These are phyloP conservation scores for Xylocampa areola DNA, from an alignment of 2,888 invertebrate species.

Conservation along the genomic window DNA sequence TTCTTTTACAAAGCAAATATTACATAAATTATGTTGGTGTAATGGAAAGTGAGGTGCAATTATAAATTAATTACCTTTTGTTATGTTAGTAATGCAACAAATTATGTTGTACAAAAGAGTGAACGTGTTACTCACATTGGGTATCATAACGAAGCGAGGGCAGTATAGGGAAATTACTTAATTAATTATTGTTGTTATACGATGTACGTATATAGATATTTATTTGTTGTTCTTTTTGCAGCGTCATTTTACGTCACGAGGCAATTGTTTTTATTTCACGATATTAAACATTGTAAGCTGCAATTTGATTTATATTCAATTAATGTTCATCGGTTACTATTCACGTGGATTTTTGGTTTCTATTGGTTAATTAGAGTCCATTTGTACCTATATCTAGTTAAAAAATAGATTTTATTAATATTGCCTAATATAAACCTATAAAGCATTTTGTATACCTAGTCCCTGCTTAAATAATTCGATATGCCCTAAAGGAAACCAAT, in stretches of 20 bases:
- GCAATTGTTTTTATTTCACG: constrained; percentile 3
- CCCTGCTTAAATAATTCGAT: too few species aligned
- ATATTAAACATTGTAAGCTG: too few species aligned
- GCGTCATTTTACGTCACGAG: constrained; percentile 45
- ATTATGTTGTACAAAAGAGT: constrained; percentile 55
- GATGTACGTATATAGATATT: constrained; percentile 5
- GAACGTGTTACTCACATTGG: constrained; percentile 52
- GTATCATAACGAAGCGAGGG: constrained; percentile 9
- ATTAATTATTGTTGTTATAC: constrained; percentile 5
- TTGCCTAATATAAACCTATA: too few species aligned
- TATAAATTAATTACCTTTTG: constrained; percentile 61
- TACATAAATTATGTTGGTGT: constrained; percentile 56
- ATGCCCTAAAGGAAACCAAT: too few species aligned
- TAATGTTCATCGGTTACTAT: too few species aligned
- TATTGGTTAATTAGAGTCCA: too few species aligned
- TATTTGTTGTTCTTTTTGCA: constrained; percentile 25
- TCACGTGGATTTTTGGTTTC: too few species aligned
- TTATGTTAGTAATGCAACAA: constrained; percentile 45
- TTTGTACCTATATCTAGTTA: too few species aligned
- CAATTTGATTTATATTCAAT: too few species aligned
- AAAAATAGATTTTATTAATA: too few species aligned
- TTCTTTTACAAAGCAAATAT: constrained; percentile 57
- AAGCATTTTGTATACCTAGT: too few species aligned
- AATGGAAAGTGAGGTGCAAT: constrained; percentile 64
- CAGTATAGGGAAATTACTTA: constrained; percentile 26